These are phyloP conservation scores for Caranx melampygus DNA, from an alignment of 2,113 vertebrate species.

Conservation along the genomic window DNA sequence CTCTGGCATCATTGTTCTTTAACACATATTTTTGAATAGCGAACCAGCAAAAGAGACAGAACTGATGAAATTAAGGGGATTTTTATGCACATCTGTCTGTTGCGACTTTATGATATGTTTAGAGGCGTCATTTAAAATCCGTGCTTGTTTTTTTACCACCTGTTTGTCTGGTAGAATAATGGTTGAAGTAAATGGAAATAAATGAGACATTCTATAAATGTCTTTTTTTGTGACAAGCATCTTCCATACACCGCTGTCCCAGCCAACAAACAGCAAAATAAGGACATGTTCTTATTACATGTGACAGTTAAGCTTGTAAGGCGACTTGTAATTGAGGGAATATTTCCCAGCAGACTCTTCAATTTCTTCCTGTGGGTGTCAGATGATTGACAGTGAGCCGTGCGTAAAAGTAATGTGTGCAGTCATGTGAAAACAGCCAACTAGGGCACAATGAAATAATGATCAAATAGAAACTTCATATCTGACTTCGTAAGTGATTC, in stretches of 20 bases:
- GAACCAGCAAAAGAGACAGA: too few species aligned
- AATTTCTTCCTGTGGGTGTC: constrained; percentile 13
- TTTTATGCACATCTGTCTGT: too few species aligned
- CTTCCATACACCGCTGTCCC: neutral
- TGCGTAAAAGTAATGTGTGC: neutral
- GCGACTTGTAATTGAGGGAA: constrained; percentile 6
- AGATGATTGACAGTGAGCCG: constrained; percentile 59
- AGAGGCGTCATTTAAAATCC: too few species aligned
- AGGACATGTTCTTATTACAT: neutral
- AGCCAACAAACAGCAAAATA: neutral
- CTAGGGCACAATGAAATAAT: constrained; percentile 57
- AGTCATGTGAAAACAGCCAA: constrained; percentile 36
- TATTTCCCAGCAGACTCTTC: constrained; percentile 38
- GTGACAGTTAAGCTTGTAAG: constrained; percentile 31
- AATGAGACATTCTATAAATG: neutral
- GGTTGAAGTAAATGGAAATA: neutral
- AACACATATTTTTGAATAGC: too few species aligned
- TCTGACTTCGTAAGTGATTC: constrained; percentile 40
- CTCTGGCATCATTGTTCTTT: too few species aligned
- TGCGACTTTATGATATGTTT: too few species aligned
- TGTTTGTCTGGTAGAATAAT: neutral
- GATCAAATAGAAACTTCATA: constrained; percentile 48
- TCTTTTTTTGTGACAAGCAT: neutral
- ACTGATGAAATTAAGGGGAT: too few species aligned
- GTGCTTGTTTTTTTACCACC: too few species aligned